Percentiles rank a stretch among this genome's conserved stretches.
These are phyloP conservation scores for Steinernema feltiae DNA, from an alignment of 1,140 invertebrate genomes.

Conservation along the genomic window DNA sequence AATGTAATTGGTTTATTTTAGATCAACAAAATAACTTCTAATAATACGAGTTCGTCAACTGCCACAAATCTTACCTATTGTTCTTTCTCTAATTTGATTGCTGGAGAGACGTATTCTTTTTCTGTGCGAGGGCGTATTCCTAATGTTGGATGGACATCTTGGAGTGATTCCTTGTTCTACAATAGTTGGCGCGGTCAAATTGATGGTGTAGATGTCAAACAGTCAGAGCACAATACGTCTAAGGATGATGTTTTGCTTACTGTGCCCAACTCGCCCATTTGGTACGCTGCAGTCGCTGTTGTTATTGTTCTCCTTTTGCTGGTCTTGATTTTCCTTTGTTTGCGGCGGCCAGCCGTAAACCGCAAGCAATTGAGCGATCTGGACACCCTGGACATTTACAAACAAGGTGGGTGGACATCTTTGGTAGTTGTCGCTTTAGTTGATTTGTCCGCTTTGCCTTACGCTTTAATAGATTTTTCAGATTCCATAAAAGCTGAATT, in stretches of 20 bases:
- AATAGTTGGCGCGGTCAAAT: background rate
- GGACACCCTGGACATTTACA: constrained; percentile 53
- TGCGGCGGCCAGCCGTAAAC: constrained; percentile 23
- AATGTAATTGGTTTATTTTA: background rate
- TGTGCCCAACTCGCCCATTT: background rate
- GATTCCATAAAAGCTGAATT: constrained; percentile 10
- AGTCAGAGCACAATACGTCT: constrained; percentile 7
- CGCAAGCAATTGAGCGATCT: constrained; percentile 54
- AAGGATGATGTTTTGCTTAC: background rate
- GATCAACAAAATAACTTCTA: background rate
- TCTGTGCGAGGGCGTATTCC: background rate
- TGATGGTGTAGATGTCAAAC: background rate
- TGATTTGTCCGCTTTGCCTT: background rate
- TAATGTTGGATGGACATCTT: background rate
- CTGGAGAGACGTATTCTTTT: background rate
- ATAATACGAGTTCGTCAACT: background rate
- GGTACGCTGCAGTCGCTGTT: constrained; percentile 16
- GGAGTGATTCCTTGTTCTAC: background rate
- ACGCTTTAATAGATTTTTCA: constrained; percentile 9
- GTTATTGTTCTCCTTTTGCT: constrained; percentile 29
- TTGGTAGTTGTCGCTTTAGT: background rate
- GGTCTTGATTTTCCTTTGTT: constrained; percentile 24
- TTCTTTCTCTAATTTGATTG: background rate
- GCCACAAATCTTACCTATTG: background rate
- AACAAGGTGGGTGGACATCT: constrained; percentile 45